These are phyloP conservation scores for Homarus gammarus DNA, from an alignment of 2,888 invertebrate species.

Conservation along the genomic window DNA sequence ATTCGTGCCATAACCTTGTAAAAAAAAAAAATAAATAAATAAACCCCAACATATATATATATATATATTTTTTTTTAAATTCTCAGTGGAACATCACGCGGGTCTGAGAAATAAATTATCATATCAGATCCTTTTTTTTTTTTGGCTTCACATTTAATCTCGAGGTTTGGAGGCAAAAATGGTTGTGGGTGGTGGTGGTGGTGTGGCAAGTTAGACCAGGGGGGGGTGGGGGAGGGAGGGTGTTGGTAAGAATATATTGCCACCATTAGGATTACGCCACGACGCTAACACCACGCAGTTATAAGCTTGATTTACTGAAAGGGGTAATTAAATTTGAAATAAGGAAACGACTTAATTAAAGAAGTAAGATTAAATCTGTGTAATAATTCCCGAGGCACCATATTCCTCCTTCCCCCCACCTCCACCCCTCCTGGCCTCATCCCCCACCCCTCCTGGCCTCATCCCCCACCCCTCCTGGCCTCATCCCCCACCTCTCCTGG, in stretches of 20 bases:
- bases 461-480: background rate
- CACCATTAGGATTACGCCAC: conserved; percentile 41
- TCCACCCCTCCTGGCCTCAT: background rate
- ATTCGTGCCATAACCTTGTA: no score
- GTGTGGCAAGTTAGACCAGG: no score
- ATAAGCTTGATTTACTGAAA: conserved; percentile 68
- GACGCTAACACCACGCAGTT: conserved; percentile 51
- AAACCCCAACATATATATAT: background rate
- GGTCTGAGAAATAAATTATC: background rate
- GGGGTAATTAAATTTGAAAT: conserved; percentile 69
- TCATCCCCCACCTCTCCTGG: background rate
- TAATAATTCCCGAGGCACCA: conserved; percentile 43
- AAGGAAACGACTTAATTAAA: conserved; percentile 70
- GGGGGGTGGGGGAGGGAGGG: background rate
- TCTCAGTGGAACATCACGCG: background rate
- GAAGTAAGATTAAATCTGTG: conserved; percentile 65
- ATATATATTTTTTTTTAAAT: background rate
- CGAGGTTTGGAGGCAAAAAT: background rate
- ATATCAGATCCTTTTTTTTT: background rate
- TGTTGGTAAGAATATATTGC: conserved; percentile 14
- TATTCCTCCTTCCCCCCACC: background rate
- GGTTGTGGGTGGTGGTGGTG: background rate
- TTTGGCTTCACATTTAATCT: conserved; percentile 7
- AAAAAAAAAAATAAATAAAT: background rate
- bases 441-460: background rate